phyloP scores from a whole-genome alignment of 2,797 vertebrate genomes.

The Typhlichthys eigenmanni region DNA sequence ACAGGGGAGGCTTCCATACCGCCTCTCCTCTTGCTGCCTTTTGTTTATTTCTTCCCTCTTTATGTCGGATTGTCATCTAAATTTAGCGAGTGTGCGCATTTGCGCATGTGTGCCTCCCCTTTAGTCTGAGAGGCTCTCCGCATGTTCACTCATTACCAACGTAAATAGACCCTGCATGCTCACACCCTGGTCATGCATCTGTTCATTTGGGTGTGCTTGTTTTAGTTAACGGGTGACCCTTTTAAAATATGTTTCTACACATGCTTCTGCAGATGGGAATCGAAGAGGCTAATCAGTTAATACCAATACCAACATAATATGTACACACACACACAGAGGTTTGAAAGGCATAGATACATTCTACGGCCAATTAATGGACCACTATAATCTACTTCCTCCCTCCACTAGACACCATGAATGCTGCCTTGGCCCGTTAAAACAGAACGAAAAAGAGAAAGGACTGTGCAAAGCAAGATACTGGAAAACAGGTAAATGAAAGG shows the following conservation, averaged over 20 bases:
- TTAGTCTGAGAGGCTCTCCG: conserved; percentile 38
- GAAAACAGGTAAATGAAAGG: conserved; percentile 12
- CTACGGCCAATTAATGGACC: conserved; percentile 58
- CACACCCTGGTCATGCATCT: conserved; percentile 43
- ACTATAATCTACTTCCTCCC: conserved; percentile 63
- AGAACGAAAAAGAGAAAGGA: background rate
- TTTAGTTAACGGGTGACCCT: conserved; percentile 37
- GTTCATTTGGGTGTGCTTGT: conserved; percentile 22
- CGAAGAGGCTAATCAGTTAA: conserved; percentile 44
- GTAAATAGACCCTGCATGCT: conserved; percentile 60
- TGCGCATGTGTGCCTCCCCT: conserved; percentile 9
- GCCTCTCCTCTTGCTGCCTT: conserved; percentile 50
- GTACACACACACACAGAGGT: conserved; percentile 26
- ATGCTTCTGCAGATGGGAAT: conserved; percentile 34
- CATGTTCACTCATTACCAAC: conserved; percentile 53
- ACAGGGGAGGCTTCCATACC: conserved; percentile 70
- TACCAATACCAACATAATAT: conserved; percentile 4
- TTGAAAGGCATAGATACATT: conserved; percentile 53
- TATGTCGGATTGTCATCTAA: conserved; percentile 65
- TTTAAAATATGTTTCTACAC: conserved; percentile 37
- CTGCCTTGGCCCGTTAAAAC: conserved; percentile 67
- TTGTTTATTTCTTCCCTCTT: conserved; percentile 61
- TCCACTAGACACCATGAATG: conserved; percentile 48
- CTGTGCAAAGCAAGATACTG: background rate
- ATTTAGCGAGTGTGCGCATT: conserved; percentile 44